Conservation (phyloP, 1,140 invertebrate genomes). For the Hyposmocoma kahamanoa region DNA sequence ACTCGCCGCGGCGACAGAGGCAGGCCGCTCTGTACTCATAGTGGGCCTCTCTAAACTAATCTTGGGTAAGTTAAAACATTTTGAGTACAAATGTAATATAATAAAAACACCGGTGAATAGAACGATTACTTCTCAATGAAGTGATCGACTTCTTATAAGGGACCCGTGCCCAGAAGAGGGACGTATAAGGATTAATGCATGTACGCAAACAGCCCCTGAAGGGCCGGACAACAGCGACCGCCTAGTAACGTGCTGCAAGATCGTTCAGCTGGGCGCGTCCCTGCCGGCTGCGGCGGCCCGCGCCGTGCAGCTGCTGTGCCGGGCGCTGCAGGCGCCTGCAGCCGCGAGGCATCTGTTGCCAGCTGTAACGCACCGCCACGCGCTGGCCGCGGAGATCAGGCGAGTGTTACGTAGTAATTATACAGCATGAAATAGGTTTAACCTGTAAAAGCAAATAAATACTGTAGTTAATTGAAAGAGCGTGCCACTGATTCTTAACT, state of each 20-base stretch:
- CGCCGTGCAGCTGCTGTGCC: conserved; percentile 36
- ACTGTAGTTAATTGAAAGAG: no score
- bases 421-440: no score
- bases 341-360: conserved; percentile 18
- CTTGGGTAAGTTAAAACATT: conserved; percentile 77
- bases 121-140: no score
- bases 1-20: conserved; percentile 48
- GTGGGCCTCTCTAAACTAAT: conserved; percentile 86
- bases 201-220: conserved; percentile 34
- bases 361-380: conserved; percentile 5
- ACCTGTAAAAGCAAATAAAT: no score
- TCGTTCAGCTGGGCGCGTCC: conserved; percentile 21
- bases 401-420: no score
- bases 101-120: no score
- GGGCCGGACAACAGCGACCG: conserved; percentile 32
- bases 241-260: conserved; percentile 42
- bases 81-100: no score
- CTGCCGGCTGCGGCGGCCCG: conserved; percentile 28
- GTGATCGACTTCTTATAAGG: no score
- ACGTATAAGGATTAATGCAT: no score
- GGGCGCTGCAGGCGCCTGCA: conserved; percentile 29
- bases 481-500: no score
- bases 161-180: no score
- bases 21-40: conserved; percentile 77
- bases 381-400: conserved; percentile 27